These are phyloP conservation scores for Lasioglossum oenotherae DNA, from an alignment of 2,888 invertebrate genomes.

Conservation along the genomic window DNA sequence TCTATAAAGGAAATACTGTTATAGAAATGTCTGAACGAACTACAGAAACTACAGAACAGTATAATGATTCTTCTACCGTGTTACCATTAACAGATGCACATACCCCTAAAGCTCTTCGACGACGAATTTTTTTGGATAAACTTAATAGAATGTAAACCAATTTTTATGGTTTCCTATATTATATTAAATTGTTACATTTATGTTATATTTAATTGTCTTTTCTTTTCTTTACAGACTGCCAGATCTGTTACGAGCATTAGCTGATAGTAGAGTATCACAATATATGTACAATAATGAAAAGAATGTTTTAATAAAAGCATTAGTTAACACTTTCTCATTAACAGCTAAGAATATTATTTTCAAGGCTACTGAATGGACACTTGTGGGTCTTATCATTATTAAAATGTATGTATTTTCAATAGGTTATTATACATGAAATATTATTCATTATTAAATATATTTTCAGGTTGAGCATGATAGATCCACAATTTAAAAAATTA, in stretches of 20 bases:
- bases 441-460: constrained; percentile 12
- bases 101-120: constrained; percentile 88
- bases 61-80: constrained; percentile 83
- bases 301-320: constrained; percentile 74
- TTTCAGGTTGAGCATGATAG: constrained; percentile 77
- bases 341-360: constrained; percentile 90
- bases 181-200: neutral
- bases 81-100: constrained; percentile 89
- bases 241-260: constrained; percentile 86
- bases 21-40: constrained; percentile 76
- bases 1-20: constrained; percentile 86
- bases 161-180: neutral
- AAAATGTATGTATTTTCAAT: constrained; percentile 86
- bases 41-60: constrained; percentile 65
- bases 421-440: neutral
- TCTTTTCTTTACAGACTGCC: constrained; percentile 83
- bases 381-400: constrained; percentile 89
- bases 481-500: constrained; percentile 73
- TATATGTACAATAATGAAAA: constrained; percentile 70
- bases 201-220: no score
- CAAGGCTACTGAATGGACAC: constrained; percentile 89
- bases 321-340: constrained; percentile 89
- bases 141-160: constrained; percentile 87
- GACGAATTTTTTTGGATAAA: constrained; percentile 89
- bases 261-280: constrained; percentile 67